Conservation (phyloP, 2,888 invertebrate species). For the Lasius platythorax region DNA sequence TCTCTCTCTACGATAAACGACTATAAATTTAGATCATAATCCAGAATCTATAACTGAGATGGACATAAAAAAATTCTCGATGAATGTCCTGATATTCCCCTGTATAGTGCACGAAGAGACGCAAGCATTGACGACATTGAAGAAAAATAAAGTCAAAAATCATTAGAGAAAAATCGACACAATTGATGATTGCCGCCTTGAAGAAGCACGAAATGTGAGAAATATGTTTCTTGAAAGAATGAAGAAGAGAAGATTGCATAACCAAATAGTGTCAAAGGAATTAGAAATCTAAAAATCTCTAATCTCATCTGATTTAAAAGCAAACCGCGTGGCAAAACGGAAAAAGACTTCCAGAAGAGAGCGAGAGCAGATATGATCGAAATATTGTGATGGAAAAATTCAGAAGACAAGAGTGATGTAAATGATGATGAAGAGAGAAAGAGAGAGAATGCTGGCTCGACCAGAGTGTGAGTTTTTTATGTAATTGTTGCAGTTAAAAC, state of each 20-base stretch:
- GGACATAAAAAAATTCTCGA: slow-evolving; percentile 37
- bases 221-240: slow-evolving; percentile 1
- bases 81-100: neutral
- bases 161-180: slow-evolving; percentile 13
- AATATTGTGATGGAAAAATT: slow-evolving; percentile 38
- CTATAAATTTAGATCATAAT: neutral
- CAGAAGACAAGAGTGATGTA: slow-evolving; percentile 32
- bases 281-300: slow-evolving; percentile 10
- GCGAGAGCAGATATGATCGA: slow-evolving; percentile 38
- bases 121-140: slow-evolving; percentile 63
- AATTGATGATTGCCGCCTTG: slow-evolving; percentile 11
- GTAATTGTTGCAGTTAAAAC: slow-evolving; percentile 53
- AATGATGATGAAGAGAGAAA: slow-evolving; percentile 46
- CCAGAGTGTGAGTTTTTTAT: slow-evolving; percentile 53
- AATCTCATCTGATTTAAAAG: slow-evolving; percentile 18
- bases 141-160: slow-evolving; percentile 50
- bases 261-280: slow-evolving; percentile 8
- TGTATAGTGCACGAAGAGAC: slow-evolving; percentile 54
- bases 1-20: neutral
- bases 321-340: slow-evolving; percentile 8
- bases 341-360: slow-evolving; percentile 16
- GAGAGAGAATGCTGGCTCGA: slow-evolving; percentile 39
- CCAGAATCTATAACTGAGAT: neutral
- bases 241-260: slow-evolving; percentile 9
- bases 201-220: neutral